Evolutionary conservation across 2,113 vertebrate species (phyloP).

Genomic region (Nanorana parkeri): DNA sequence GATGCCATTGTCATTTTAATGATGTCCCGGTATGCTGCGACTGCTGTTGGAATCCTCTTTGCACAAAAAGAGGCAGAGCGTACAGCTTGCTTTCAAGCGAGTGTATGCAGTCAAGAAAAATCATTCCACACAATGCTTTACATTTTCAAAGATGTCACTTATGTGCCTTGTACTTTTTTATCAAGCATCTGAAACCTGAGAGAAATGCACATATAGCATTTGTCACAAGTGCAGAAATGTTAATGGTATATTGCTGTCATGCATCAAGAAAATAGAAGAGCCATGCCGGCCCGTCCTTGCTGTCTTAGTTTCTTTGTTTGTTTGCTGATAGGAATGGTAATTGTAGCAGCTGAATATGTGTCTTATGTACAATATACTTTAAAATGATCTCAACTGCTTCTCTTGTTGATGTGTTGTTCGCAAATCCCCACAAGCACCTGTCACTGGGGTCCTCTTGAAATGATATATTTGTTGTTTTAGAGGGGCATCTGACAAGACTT

Average conservation of each 20-base stretch:
- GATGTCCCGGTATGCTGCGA: neutral
- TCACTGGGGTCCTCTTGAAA: constrained; percentile 72
- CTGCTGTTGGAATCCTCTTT: neutral
- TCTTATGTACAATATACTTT: constrained; percentile 45
- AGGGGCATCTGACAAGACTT: constrained; percentile 68
- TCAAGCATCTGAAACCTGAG: neutral
- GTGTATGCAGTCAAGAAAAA: neutral
- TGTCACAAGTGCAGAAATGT: neutral
- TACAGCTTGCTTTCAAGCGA: neutral
- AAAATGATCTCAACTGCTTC: constrained; percentile 64
- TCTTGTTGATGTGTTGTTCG: constrained; percentile 58
- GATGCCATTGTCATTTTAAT: neutral
- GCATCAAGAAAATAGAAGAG: neutral
- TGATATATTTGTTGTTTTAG: constrained; percentile 70
- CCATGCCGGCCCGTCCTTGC: neutral
- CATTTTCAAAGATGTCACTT: neutral
- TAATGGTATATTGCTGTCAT: neutral
- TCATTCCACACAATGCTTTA: neutral
- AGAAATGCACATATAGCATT: neutral
- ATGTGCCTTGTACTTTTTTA: neutral
- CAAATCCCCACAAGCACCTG: constrained; percentile 73
- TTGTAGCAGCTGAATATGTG: constrained; percentile 16
- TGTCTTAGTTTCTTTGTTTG: constrained; percentile 1
- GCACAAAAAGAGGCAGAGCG: neutral
- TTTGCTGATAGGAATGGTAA: constrained; percentile 14